Evolutionary conservation across 2,113 vertebrate genomes (phyloP), one percentile per base, ranked within the genome.

Genomic region (Stigmatopora argus): DNA sequence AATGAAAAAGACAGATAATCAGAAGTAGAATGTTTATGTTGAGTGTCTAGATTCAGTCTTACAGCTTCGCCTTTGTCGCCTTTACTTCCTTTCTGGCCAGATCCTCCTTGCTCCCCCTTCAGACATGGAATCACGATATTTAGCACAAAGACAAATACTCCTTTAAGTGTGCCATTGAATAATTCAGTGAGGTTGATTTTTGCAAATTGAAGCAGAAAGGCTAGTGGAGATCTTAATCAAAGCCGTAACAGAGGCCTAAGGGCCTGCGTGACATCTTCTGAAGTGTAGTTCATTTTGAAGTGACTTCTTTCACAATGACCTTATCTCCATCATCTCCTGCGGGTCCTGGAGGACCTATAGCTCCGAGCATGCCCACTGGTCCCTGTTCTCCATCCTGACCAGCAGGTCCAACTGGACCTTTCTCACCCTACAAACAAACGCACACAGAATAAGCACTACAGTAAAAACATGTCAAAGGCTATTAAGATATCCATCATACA

Each of bases 81-180:
- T 87, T 92, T 92, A 79, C 90, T 92, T 58, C 91, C 91, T 75
- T 92, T 92, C 73, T 92, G 91, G 4, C 91, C 91, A 0, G 91
- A 74, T 55, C 85, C 85, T 34, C 91, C 91, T 4, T 85, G 85
- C 63, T 92, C 91, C 49, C 91, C 91, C 91, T 92, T 76, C 53
- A 46, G 65, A 77, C 18, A 63, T 41, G 38, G 15, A 81, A 2
- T 78, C 41, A 72, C 19, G 17, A 62, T 19, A 59, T 38, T 46
- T 44, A 31, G 19, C 23, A 49, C 21, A 23, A 65, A 69, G 45
- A 72, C 44, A 74, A 19, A 62, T 35, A 15, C 46, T 48, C 46
- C 46, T 48, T 48, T 48, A 48, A 48, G 14, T 17, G 5, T 48
- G 14, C 14, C 14, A 48, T 17, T 48, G 15, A 48, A 48, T 13